Conservation (phyloP, 92 coral and sea anemone genomes). For the Galaxea fascicularis region DNA sequence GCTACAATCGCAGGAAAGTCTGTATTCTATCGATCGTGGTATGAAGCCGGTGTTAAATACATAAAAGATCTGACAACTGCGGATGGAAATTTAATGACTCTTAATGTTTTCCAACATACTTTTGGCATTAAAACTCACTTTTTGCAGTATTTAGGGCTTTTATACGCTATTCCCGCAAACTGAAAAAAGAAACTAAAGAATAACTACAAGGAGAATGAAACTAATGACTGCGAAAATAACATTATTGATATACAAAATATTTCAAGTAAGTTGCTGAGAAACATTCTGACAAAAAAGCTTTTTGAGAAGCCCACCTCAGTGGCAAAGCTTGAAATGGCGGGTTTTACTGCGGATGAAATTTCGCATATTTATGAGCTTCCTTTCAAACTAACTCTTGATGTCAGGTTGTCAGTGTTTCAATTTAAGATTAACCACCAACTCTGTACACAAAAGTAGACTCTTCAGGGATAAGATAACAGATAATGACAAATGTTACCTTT, state of each 20-base stretch:
- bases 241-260: background rate
- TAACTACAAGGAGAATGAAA: background rate
- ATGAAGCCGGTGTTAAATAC: background rate
- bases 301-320: slow-evolving; percentile 1
- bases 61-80: background rate
- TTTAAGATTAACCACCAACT: background rate
- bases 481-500: slow-evolving; percentile 3
- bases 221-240: background rate
- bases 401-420: background rate
- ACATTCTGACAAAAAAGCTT: background rate
- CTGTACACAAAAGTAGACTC: slow-evolving; percentile 8
- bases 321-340: background rate
- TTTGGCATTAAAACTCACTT: background rate
- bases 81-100: background rate
- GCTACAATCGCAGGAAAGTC: background rate
- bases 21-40: background rate
- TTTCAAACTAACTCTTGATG: background rate
- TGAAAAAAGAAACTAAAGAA: background rate
- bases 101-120: background rate
- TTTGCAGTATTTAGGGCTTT: background rate
- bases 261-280: background rate
- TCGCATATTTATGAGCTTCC: slow-evolving; percentile 8
- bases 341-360: background rate
- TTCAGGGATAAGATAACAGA: background rate
- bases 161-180: background rate